Percentiles rank a stretch among this genome's conserved stretches.
These are phyloP conservation scores for Drosophila sp. DNA, from an alignment of 1,140 invertebrate species.

Conservation along the genomic window DNA sequence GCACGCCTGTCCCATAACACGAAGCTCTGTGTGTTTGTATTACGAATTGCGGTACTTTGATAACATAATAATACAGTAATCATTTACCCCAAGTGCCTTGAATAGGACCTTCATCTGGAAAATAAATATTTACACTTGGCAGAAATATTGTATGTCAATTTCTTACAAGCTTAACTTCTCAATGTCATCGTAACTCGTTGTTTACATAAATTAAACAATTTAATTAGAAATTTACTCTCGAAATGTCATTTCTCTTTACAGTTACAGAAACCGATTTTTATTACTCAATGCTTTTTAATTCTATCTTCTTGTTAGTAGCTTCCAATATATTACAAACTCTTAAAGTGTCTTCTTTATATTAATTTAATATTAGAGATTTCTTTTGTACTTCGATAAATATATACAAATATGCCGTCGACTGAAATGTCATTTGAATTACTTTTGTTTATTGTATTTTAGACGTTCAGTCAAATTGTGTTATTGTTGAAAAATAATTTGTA, in stretches of 20 bases:
- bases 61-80: conserved; percentile 30
- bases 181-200: too few relatives aligned
- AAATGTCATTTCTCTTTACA: too few relatives aligned
- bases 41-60: conserved; percentile 19
- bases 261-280: too few relatives aligned
- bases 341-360: too few relatives aligned
- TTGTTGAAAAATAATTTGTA: background rate
- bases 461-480: background rate
- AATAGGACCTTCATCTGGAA: background rate
- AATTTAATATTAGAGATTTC: too few relatives aligned
- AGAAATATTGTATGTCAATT: background rate
- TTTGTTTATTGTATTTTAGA: background rate
- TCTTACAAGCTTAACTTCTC: too few relatives aligned
- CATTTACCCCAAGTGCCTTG: conserved; percentile 7
- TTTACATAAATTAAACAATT: too few relatives aligned
- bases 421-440: background rate
- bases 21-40: conserved; percentile 30
- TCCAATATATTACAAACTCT: too few relatives aligned
- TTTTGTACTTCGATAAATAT: background rate
- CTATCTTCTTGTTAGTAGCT: too few relatives aligned
- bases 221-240: too few relatives aligned
- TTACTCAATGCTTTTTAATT: too few relatives aligned
- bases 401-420: too few relatives aligned
- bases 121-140: conserved; percentile 9
- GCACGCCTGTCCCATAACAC: conserved; percentile 63